Conservation (phyloP, 2,113 vertebrate genomes). For the Pitta sordida region DNA sequence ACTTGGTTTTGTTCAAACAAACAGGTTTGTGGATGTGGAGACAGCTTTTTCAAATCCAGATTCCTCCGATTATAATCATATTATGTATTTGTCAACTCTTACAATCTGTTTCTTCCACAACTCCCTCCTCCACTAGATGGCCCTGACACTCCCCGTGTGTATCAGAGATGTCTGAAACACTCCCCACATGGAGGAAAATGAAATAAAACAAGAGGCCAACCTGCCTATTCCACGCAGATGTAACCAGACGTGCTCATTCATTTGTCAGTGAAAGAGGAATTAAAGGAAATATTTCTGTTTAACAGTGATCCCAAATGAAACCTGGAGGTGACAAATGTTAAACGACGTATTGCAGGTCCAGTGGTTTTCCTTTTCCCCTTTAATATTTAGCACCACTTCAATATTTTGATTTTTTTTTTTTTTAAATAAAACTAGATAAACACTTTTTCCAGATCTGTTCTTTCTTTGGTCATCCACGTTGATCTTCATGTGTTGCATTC, state of each 20-base stretch:
- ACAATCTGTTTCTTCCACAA: neutral
- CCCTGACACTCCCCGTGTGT: neutral
- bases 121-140: slow-evolving; percentile 47
- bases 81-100: neutral
- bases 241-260: neutral
- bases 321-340: neutral
- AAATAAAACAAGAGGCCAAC: neutral
- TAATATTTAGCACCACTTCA: neutral
- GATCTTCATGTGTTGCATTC: slow-evolving; percentile 49
- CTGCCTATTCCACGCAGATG: neutral
- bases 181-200: neutral
- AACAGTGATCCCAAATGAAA: neutral
- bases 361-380: neutral
- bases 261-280: neutral
- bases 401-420: neutral
- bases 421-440: neutral
- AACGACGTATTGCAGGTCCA: neutral
- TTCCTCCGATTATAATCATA: neutral
- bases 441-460: neutral
- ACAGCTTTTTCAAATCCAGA: neutral
- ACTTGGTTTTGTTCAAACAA: neutral
- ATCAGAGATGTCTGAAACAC: neutral
- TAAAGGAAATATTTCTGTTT: neutral
- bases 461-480: slow-evolving; percentile 16
- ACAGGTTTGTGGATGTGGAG: neutral